Percentiles rank a stretch among this genome's conserved stretches.
Evolutionary conservation across 2,888 invertebrate species (phyloP).

Genomic region (Frankliniella intonsa): DNA sequence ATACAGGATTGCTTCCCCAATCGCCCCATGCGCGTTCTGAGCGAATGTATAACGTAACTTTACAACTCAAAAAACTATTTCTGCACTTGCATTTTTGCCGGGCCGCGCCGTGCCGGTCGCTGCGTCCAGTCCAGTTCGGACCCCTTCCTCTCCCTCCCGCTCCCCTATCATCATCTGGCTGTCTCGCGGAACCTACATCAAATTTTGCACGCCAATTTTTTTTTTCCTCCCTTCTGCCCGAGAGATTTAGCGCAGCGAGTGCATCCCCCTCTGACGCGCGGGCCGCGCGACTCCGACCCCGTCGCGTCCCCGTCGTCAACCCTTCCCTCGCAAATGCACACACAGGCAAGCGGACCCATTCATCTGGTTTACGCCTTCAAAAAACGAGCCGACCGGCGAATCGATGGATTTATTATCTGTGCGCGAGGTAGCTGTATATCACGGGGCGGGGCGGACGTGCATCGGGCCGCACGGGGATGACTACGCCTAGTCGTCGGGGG

Average conservation of each 20-base stretch:
- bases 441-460: background rate
- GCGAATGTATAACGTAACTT: too few relatives aligned
- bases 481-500: too few relatives aligned
- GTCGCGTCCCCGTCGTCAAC: background rate
- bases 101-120: too few relatives aligned
- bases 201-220: slow-evolving; percentile 16
- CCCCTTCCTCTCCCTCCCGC: too few relatives aligned
- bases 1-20: too few relatives aligned
- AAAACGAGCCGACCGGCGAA: slow-evolving; percentile 15
- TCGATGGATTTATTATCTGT: slow-evolving; percentile 11
- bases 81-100: too few relatives aligned
- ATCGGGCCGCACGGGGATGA: too few relatives aligned
- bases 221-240: background rate
- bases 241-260: background rate
- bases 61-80: too few relatives aligned
- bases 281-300: background rate
- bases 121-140: too few relatives aligned
- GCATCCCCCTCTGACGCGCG: background rate
- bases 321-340: background rate
- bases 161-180: too few relatives aligned
- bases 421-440: background rate
- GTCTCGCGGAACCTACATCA: background rate
- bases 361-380: slow-evolving; percentile 19
- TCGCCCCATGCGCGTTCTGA: too few relatives aligned
- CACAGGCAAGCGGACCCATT: background rate